Base-by-base conservation (phyloP, 2,888 invertebrate species). In the Ashinkailepas kermadecensis region DNA sequence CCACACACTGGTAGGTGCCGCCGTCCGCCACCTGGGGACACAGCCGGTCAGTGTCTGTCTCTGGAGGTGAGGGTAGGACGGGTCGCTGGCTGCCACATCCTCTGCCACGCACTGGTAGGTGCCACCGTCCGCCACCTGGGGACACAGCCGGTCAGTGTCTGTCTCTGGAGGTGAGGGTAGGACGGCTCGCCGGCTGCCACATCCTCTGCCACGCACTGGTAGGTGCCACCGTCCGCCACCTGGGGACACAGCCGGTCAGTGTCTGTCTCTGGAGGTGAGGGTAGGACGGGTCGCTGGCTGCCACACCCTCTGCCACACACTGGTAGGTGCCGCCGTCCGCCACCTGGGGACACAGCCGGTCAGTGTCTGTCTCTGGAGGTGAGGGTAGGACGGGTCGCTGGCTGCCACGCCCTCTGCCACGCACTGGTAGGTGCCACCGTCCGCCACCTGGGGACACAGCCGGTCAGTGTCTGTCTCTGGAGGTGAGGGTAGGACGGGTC, bases 1-100 rank as follows among this genome's bases (percentile, higher is more conserved):
- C 95, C 87, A 94, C 92, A 87, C 97, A 97, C 82, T 94, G 89
- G 88, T 97, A 97, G 4, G 91, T 90, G 67, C 97, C 97, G 54
- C 92, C 90, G 85, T 96, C 93, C 80, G 92, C 91, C 23, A 92
- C 84, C 90, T 93, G 87, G 54, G 83, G 82, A 80, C 83, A 82
- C 81, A 81, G 10, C 25, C 18, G 25, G n/a, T 25, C 39, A n/a
- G 39, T 39, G 39, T 39, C 39, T 39, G 39, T 39, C 39, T 39
- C 39, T 89, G 8, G 92, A 88, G 88, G 92, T 90, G 80, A 92
- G 89, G 82, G 93, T 93, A 10, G 91, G 91, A 0, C 90, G 88
- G 65, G 90, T 89, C n/a, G n/a, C n/a, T n/a, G 59, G 89, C 86
- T 39, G 92, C 89, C 86, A 84, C 83, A 6, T 82, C 83, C 54